Evolutionary conservation across 1,140 invertebrate species (phyloP).

Genomic region (Anthonomus grandis): DNA sequence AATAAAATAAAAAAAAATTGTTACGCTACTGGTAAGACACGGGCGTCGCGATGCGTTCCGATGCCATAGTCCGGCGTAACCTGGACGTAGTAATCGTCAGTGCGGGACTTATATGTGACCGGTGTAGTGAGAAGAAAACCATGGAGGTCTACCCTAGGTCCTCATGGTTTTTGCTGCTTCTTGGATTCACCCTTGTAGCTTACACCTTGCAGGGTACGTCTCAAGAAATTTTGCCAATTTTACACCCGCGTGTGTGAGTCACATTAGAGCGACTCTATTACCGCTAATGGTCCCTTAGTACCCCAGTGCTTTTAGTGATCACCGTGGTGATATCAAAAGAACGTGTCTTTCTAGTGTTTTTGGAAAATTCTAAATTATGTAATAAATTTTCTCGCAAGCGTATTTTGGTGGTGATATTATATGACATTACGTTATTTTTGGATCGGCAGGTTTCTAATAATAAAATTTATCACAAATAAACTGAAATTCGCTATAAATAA

Average conservation of each 20-base stretch:
- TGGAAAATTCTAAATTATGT: slow-evolving; percentile 31
- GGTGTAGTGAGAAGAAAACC: slow-evolving; percentile 44
- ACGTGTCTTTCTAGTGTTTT: slow-evolving; percentile 13
- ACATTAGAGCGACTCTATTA: too few species aligned
- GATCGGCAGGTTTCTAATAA: slow-evolving; percentile 39
- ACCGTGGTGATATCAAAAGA: slow-evolving; percentile 9
- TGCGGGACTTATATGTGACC: slow-evolving; percentile 46
- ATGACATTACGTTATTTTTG: slow-evolving; percentile 40
- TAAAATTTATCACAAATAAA: slow-evolving; percentile 40
- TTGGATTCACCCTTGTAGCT: slow-evolving; percentile 46
- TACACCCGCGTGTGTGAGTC: slow-evolving; percentile 1
- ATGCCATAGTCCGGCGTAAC: slow-evolving; percentile 37
- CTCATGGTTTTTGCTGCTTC: slow-evolving; percentile 45
- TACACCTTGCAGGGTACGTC: slow-evolving; percentile 48
- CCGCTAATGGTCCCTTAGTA: slow-evolving; percentile 6
- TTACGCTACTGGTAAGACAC: slow-evolving; percentile 20
- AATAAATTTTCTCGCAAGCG: slow-evolving; percentile 33
- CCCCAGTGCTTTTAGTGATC: slow-evolving; percentile 18
- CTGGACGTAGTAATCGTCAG: slow-evolving; percentile 39
- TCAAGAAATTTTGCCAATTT: slow-evolving; percentile 17
- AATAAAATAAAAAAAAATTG: not conserved
- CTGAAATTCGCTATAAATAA: slow-evolving; percentile 35
- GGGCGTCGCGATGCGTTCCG: slow-evolving; percentile 30
- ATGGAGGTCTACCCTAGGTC: slow-evolving; percentile 47
- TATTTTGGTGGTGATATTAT: slow-evolving; percentile 32